Base-by-base conservation (phyloP, 2,888 invertebrate genomes). In the Nebria salina region DNA sequence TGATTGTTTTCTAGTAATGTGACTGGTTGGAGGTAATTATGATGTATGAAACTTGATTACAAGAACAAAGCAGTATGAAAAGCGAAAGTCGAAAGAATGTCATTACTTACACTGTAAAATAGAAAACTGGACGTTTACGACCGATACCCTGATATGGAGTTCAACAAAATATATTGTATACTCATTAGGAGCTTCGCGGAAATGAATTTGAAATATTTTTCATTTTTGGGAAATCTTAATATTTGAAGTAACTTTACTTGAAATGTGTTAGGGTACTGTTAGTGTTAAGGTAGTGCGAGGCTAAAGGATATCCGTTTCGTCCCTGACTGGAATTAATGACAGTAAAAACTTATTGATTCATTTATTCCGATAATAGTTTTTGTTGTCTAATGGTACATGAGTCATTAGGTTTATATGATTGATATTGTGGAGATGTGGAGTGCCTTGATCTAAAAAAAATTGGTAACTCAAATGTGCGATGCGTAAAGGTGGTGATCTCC, bases 231-330 rank as follows among this genome's bases (percentile, higher is more conserved):
- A 2, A 7, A 54, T 54, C 1, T 8, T 54, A 11, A 11, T 54
- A 54, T 13, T 13, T 0, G 13, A 54, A 54, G 2, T 54, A 54
- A 54, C 13, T 54, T 54, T 8, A 54, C 13, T 54, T 54, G 54
- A 54, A 34, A 34, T 34, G 34, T 34, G 34, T 54, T 13, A 54
- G 54, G 13, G 54, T 11, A 54, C 13, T 34, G 72, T 72, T 26
- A 72, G 26, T 34, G 72, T 72, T 26, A 72, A 72, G 72, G 72
- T 34, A 72, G 41, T 41, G 1, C 72, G 34, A 72, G 72, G 72
- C 20, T 72, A 72, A 9, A 72, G 72, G 72, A 72, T 72, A 15
- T 72, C 72, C 72, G 72, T 7, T 68, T 68, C n/a, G 68, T 68
- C 68, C 68, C 68, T 68, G 68, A 68, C 20, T 26, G 5, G 15